These are phyloP conservation scores for Megalurothrips usitatus DNA, from an alignment of 2,888 invertebrate species.

Conservation along the genomic window DNA sequence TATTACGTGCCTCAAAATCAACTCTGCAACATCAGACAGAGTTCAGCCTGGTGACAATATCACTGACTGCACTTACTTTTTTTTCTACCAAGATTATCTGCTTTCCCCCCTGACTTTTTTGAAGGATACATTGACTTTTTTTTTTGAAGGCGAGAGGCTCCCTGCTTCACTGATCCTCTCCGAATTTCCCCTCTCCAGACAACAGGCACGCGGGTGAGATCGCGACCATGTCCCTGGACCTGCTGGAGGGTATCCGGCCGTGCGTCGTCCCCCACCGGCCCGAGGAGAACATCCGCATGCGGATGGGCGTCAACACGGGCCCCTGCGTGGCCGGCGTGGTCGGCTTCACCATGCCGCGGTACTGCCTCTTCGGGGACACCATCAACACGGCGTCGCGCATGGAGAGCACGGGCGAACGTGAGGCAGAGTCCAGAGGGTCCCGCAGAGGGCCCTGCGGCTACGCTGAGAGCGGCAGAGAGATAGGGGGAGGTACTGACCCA, in stretches of 20 bases:
- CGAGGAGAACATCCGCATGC: conserved; percentile 49
- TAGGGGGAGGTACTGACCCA: too few species aligned
- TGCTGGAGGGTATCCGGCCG: conserved; percentile 52
- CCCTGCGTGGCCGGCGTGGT: conserved; percentile 62
- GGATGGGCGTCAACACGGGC: conserved; percentile 60
- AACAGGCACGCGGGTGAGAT: conserved; percentile 57
- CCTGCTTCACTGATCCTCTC: background rate
- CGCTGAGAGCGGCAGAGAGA: too few species aligned
- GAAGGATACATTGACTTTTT: too few species aligned
- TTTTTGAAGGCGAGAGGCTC: too few species aligned
- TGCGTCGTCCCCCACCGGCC: conserved; percentile 55
- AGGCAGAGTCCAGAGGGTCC: too few species aligned
- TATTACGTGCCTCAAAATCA: too few species aligned
- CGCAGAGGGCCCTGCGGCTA: too few species aligned
- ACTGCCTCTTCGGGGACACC: conserved; percentile 59
- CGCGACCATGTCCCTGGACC: conserved; percentile 57
- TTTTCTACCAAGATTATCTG: too few species aligned
- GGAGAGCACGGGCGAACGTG: conserved; percentile 55
- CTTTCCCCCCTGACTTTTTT: too few species aligned
- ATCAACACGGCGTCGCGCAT: conserved; percentile 62
- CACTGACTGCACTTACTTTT: too few species aligned
- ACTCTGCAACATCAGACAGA: too few species aligned
- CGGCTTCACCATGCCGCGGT: conserved; percentile 58
- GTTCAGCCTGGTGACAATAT: too few species aligned
- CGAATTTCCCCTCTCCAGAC: conserved; percentile 43